phyloP scores from a whole-genome alignment of 2,888 invertebrate species.

The Zaprionus bogoriensis region DNA sequence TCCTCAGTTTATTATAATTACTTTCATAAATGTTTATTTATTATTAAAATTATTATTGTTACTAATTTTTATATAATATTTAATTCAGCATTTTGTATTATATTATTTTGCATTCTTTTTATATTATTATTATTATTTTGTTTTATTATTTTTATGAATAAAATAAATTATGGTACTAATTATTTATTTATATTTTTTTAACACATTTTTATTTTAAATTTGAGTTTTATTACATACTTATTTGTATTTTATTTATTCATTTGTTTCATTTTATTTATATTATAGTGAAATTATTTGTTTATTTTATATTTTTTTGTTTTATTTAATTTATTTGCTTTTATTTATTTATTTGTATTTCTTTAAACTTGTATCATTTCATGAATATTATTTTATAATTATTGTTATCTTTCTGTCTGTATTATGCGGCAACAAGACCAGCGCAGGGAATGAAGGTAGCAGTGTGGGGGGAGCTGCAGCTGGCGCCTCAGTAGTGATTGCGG shows the following conservation, averaged over 20 bases:
- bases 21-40: not conserved
- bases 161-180: not conserved
- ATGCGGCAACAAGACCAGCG: not conserved
- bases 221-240: too few species aligned
- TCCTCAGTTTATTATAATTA: not conserved
- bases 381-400: too few species aligned
- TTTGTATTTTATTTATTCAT: too few species aligned
- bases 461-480: not conserved
- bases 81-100: not conserved
- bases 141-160: not conserved
- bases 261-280: not conserved
- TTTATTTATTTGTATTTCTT: not conserved
- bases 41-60: not conserved
- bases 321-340: not conserved
- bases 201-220: not conserved
- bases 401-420: not conserved
- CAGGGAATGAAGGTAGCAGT: not conserved
- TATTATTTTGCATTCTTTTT: not conserved
- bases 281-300: not conserved
- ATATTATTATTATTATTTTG: not conserved
- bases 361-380: not conserved
- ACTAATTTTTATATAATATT: not conserved
- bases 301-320: not conserved
- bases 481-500: slow-evolving; percentile 73
- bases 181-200: not conserved